phyloP scores from a whole-genome alignment of 1,140 invertebrate species.

The Aphelenchoides avenae region DNA sequence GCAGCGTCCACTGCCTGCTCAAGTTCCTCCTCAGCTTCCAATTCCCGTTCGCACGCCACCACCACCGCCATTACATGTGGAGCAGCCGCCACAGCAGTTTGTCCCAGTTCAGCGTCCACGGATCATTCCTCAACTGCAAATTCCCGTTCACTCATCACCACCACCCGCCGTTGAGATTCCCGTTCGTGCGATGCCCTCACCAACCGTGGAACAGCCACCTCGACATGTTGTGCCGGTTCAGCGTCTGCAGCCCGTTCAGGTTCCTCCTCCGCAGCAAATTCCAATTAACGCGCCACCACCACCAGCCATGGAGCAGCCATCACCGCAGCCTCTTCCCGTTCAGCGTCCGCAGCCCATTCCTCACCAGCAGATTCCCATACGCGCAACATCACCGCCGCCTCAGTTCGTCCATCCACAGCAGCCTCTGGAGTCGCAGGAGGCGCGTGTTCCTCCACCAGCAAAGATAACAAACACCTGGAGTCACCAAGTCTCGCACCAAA shows the following conservation, averaged over 20 bases:
- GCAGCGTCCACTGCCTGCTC: no score
- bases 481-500: slow-evolving; percentile 1
- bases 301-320: slow-evolving; percentile 1
- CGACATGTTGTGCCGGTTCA: not conserved
- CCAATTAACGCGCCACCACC: not conserved
- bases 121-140: no score
- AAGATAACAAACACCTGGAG: not conserved
- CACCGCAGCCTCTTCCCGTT: not conserved
- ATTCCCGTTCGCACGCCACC: slow-evolving; percentile 5
- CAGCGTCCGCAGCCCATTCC: not conserved
- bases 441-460: not conserved
- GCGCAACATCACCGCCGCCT: not conserved
- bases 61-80: not conserved
- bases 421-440: not conserved
- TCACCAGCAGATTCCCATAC: not conserved
- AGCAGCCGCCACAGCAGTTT: not conserved
- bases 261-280: not conserved
- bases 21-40: slow-evolving; percentile 1
- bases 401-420: not conserved
- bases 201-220: not conserved
- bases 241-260: not conserved
- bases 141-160: no score
- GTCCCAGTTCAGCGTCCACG: not conserved
- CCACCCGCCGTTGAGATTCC: not conserved
- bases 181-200: no score